Base-by-base conservation (phyloP, 2,113 vertebrate species). In the Salvelinus alpinus region DNA sequence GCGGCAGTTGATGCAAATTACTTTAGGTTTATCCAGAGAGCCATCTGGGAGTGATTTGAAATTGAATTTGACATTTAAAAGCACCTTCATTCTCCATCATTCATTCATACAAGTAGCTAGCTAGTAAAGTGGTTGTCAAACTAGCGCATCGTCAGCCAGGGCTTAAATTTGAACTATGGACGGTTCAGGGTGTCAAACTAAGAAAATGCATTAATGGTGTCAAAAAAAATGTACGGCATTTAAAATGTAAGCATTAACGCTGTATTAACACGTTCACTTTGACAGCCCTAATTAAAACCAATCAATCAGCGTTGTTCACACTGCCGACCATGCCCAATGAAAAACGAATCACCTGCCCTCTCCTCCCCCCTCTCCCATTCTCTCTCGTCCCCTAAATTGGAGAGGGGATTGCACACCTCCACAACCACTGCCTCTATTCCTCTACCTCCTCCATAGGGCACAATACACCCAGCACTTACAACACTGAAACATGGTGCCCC, bases 241-340 rank as follows among this genome's bases (percentile, higher is more conserved):
- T 8, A 5, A 20, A 60, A 60, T 22, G 16, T n/a, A 60, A 34
- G 34, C 34, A 34, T 34, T 34, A 60, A 22, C 7, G 5, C 16
- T 5, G 2, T 60, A 60, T 20, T 20, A 60, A 18, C 20, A 5
- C 8, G 20, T 60, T 20, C 3, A 38, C 34, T 38, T 38, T 38
- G 34, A 38, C 7, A 38, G 34, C 34, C 34, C 34, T 38, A 12
- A 51, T 60, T 60, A 89, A 89, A 91, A 88, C 73, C 78, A 81
- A 86, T 91, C 90, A 90, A 78, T 92, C 87, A 89, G 78, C 71
- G 68, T 47, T 48, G 83, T 81, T 85, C 80, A 76, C 80, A 78
- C 80, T 67, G 27, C 65, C 76, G 71, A 77, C 85, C 72, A 64
- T 75, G 75, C 77, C 85, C 72, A 66, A 24, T 77, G 78, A 72